phyloP scores from a whole-genome alignment of 1,140 invertebrate species.

The Reticulitermes speratus region DNA sequence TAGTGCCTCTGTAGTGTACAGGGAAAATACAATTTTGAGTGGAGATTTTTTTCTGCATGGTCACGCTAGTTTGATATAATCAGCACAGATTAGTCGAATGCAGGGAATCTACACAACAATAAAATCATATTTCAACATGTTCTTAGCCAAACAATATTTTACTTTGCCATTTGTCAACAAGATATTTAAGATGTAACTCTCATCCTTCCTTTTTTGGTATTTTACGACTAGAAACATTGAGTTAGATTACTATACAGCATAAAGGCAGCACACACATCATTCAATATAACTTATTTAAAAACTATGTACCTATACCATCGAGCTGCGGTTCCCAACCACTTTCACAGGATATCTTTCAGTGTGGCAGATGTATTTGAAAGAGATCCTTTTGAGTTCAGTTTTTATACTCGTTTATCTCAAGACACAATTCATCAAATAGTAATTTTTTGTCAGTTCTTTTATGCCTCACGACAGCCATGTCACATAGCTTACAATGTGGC shows the following conservation, averaged over 20 bases:
- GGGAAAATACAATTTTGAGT: no score
- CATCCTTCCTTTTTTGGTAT: not conserved
- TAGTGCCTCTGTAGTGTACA: no score
- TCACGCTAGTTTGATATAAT: not conserved
- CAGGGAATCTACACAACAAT: not conserved
- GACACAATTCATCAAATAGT: no score
- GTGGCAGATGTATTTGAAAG: no score
- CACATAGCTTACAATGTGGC: no score
- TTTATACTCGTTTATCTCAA: no score
- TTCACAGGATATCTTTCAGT: not conserved
- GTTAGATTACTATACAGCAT: constrained; percentile 2
- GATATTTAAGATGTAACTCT: not conserved
- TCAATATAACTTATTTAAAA: not conserved
- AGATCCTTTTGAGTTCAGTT: no score
- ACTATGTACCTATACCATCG: not conserved
- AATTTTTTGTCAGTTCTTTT: no score
- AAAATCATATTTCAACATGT: not conserved
- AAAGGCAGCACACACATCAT: not conserved
- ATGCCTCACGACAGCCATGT: no score
- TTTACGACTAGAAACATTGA: constrained; percentile 13
- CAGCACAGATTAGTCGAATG: not conserved
- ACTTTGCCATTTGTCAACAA: constrained; percentile 18
- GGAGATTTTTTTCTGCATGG: no score
- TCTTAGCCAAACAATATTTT: constrained; percentile 19
- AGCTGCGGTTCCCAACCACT: not conserved